Base-by-base conservation (phyloP, 2,888 invertebrate species). In the Cancer borealis region DNA sequence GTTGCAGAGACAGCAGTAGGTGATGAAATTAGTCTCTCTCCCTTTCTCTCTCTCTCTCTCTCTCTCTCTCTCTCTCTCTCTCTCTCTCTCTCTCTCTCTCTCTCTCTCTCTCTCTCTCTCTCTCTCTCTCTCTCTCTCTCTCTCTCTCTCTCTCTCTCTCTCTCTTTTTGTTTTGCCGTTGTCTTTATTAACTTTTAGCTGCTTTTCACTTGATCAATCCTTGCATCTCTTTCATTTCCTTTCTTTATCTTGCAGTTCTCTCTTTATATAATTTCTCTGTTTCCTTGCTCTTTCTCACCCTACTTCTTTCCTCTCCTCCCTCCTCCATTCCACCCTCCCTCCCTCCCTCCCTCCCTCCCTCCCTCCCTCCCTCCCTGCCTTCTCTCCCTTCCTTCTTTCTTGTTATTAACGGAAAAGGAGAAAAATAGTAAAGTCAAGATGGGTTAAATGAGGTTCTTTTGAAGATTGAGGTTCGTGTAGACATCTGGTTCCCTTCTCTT, bases 381-480 rank as follows among this genome's bases (percentile, higher is more conserved):
- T 26, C 73, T 6, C 73, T 1, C 66, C 6, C n/a, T n/a, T 0
- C 73, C n/a, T 10, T 73, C 39, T 73, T n/a, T 73, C 73, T 6
- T 4, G 73, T 26, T 73, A 73, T 73, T 73, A 73, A 73, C 73
- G 26, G 26, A 5, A 73, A 10, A n/a, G 26, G 26, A 73, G 73
- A n/a, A 54, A 21, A 73, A 73, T 73, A 73, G 73, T n/a, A 73
- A n/a, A 73, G 8, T 73, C 73, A 26, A 26, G 73, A 73, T 73
- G 73, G 73, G 73, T n/a, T 26, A 73, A 73, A 73, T 73, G 26
- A 26, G 73, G n/a, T 73, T 26, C 73, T 73, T 73, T 73, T 73
- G 73, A 73, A 73, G 26, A n/a, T 8, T 73, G 26, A 73, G 73
- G 73, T n/a, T 26, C 73, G 73, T 26, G 73, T 60, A 60, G 60